These are phyloP conservation scores for Cheirogaleus major DNA, from an alignment of 2,797 vertebrate species.

Conservation along the genomic window DNA sequence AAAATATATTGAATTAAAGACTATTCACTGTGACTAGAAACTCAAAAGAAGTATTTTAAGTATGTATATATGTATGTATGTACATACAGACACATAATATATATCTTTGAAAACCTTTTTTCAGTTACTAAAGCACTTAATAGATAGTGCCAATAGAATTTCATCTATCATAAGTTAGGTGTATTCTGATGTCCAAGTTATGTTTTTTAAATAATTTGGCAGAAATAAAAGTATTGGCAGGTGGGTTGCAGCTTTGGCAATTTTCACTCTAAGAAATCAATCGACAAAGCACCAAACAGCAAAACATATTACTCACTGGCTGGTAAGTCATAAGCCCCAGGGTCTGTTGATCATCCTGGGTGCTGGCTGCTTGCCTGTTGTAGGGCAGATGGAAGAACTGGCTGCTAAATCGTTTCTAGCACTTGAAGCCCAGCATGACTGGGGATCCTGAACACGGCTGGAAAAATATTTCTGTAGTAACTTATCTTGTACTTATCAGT, in stretches of 20 bases:
- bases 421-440: conserved; percentile 76
- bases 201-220: conserved; percentile 80
- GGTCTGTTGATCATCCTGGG: conserved; percentile 78
- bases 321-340: conserved; percentile 77
- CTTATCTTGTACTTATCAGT: conserved; percentile 68
- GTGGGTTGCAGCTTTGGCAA: conserved; percentile 79
- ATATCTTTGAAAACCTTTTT: conserved; percentile 8
- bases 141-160: background rate
- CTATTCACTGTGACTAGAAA: conserved; percentile 7
- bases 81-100: background rate
- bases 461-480: conserved; percentile 79
- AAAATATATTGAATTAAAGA: background rate
- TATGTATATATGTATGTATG: background rate
- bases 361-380: conserved; percentile 81
- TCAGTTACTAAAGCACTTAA: background rate
- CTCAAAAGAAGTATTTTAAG: conserved; percentile 14
- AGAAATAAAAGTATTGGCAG: conserved; percentile 79
- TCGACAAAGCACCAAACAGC: conserved; percentile 77
- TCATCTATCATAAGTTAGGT: background rate
- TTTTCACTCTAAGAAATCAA: conserved; percentile 80
- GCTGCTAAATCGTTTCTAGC: conserved; percentile 69
- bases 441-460: conserved; percentile 67
- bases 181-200: conserved; percentile 40
- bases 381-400: conserved; percentile 85
- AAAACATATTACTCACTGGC: conserved; percentile 85